A percentile compares a stretch with the other conserved stretches of the same genome.
These are phyloP conservation scores for Colinus virginianus DNA, from an alignment of 2,113 vertebrate genomes.

Conservation along the genomic window DNA sequence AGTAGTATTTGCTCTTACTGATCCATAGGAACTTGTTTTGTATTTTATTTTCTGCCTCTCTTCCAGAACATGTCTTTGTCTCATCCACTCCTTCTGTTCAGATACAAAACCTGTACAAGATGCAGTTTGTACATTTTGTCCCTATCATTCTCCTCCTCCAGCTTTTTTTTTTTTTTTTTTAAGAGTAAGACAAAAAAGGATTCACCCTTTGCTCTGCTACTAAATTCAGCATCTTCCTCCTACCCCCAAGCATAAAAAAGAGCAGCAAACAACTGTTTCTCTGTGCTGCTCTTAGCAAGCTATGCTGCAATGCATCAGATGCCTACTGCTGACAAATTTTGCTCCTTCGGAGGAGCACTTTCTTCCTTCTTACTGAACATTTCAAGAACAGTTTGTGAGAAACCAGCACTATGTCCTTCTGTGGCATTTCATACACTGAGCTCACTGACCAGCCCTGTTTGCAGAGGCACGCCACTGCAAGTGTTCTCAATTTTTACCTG, in stretches of 20 bases:
- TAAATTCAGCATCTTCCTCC: slow-evolving; percentile 21
- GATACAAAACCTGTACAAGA: background rate
- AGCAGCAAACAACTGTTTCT: slow-evolving; percentile 44
- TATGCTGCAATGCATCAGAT: slow-evolving; percentile 6
- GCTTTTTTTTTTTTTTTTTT: background rate
- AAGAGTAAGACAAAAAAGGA: background rate
- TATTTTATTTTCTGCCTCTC: background rate
- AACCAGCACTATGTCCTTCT: background rate
- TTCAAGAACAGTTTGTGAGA: background rate
- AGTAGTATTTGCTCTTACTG: background rate
- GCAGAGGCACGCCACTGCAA: rapidly evolving
- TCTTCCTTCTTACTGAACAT: background rate
- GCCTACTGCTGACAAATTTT: background rate
- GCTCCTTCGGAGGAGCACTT: background rate
- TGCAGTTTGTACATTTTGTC: background rate
- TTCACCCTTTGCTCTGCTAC: background rate
- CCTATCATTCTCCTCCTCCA: background rate
- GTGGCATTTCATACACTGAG: background rate
- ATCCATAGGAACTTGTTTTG: background rate
- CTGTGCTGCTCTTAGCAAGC: background rate
- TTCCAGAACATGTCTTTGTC: background rate
- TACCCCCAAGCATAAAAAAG: background rate
- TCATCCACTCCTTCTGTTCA: background rate
- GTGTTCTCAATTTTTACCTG: background rate
- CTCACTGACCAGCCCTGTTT: background rate